phyloP scores from a whole-genome alignment of 2,888 invertebrate species.

The Gortyna flavago region DNA sequence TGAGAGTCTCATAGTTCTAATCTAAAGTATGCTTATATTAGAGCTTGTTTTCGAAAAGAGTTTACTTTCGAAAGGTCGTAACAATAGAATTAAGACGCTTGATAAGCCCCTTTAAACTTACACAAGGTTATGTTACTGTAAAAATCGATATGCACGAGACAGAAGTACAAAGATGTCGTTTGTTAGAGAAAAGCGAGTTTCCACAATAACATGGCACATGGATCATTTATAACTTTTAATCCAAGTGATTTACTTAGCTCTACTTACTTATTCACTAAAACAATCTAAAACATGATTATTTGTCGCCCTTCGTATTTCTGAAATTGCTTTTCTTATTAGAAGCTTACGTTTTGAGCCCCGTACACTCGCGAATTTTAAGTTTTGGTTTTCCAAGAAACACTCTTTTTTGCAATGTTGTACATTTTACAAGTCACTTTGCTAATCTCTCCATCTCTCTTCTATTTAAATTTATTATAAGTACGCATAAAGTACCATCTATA shows the following conservation, averaged over 20 bases:
- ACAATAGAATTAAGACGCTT: not conserved
- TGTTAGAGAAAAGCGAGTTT: not conserved
- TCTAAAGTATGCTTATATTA: slow-evolving; percentile 34
- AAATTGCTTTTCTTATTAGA: slow-evolving; percentile 57
- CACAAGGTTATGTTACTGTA: not conserved
- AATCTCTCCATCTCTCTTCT: too few relatives aligned
- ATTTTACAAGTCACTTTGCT: not conserved
- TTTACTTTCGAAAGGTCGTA: slow-evolving; percentile 11
- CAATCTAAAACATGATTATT: slow-evolving; percentile 33
- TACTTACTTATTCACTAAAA: slow-evolving; percentile 28
- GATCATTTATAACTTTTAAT: slow-evolving; percentile 35
- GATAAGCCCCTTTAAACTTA: not conserved
- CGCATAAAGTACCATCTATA: not conserved
- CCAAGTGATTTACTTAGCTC: slow-evolving; percentile 22
- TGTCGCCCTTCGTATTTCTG: slow-evolving; percentile 44
- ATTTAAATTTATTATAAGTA: not conserved
- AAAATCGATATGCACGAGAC: not conserved
- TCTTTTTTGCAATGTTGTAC: not conserved
- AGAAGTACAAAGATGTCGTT: not conserved
- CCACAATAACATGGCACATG: not conserved
- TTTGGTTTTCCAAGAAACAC: not conserved
- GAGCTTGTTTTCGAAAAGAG: slow-evolving; percentile 14
- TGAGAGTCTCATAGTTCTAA: slow-evolving; percentile 52
- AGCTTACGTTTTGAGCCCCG: slow-evolving; percentile 40
- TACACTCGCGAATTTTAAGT: slow-evolving; percentile 32